These are phyloP conservation scores for Falco punctatus DNA, from an alignment of 2,113 vertebrate genomes.

Conservation along the genomic window DNA sequence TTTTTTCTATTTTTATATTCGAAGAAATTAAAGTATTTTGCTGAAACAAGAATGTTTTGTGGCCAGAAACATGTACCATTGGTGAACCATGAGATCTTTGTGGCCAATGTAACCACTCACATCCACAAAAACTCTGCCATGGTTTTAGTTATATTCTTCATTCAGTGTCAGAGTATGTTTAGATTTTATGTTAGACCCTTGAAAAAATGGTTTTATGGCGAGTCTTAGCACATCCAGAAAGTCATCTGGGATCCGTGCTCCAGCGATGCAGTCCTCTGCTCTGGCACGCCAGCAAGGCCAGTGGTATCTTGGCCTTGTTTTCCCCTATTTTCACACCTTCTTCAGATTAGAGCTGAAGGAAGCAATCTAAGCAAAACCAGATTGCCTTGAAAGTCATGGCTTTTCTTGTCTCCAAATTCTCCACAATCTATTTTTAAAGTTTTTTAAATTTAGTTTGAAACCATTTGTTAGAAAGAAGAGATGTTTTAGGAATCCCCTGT, in stretches of 20 bases:
- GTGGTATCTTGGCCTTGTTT: background rate
- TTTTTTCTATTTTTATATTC: background rate
- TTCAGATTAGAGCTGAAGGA: background rate
- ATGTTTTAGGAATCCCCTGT: background rate
- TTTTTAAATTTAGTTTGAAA: background rate
- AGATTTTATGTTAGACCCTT: background rate
- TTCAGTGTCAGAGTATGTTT: background rate
- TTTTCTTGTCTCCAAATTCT: background rate
- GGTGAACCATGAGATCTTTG: background rate
- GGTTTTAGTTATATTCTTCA: background rate
- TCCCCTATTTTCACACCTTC: background rate
- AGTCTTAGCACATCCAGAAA: background rate
- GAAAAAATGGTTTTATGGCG: background rate
- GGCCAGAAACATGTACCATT: rapidly evolving
- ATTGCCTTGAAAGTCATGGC: background rate
- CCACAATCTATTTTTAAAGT: background rate
- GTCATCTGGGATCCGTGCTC: background rate
- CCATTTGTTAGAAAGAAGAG: background rate
- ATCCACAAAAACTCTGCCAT: background rate
- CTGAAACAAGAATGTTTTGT: background rate
- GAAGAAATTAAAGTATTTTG: background rate
- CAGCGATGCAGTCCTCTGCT: background rate
- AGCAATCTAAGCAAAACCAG: background rate
- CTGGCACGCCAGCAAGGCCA: background rate
- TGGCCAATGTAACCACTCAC: background rate